Percentiles rank a stretch among this genome's conserved stretches.
Evolutionary conservation across 2,888 invertebrate species (phyloP).

Genomic region (Selenia dentaria): DNA sequence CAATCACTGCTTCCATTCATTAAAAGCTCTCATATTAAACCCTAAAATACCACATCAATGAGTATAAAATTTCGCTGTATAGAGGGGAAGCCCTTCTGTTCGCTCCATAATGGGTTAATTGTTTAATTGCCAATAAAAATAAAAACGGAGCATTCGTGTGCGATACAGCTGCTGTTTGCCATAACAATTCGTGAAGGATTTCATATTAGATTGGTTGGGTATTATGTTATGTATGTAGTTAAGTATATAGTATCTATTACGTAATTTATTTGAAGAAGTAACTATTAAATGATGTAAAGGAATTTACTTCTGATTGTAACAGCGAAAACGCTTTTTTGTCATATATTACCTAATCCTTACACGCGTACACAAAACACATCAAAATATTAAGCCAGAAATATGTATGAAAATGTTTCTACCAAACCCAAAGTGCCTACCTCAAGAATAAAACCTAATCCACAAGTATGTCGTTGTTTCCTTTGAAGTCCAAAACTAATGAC

Average conservation of each 20-base stretch:
- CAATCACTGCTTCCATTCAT: constrained; percentile 49
- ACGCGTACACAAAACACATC: too few species aligned
- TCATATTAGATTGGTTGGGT: background rate
- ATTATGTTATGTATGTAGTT: too few species aligned
- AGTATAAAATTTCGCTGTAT: constrained; percentile 76
- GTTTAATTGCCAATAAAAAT: constrained; percentile 83
- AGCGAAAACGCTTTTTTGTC: too few species aligned
- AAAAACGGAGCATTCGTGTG: constrained; percentile 60
- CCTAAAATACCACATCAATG: constrained; percentile 71
- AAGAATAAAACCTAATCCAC: constrained; percentile 1
- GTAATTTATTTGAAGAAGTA: too few species aligned
- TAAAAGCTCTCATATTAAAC: constrained; percentile 56
- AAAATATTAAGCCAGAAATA: too few species aligned
- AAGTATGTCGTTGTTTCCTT: background rate
- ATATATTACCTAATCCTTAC: too few species aligned
- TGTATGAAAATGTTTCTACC: too few species aligned
- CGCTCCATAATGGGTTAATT: constrained; percentile 75
- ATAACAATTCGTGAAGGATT: constrained; percentile 6
- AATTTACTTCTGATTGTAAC: too few species aligned
- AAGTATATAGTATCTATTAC: too few species aligned
- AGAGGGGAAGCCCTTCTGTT: constrained; percentile 60
- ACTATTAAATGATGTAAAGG: too few species aligned
- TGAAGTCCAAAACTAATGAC: constrained; percentile 15
- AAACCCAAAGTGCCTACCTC: too few species aligned
- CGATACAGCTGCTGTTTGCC: constrained; percentile 50